Base-by-base conservation (phyloP, 2,113 vertebrate genomes). In the Myodes glareolus region DNA sequence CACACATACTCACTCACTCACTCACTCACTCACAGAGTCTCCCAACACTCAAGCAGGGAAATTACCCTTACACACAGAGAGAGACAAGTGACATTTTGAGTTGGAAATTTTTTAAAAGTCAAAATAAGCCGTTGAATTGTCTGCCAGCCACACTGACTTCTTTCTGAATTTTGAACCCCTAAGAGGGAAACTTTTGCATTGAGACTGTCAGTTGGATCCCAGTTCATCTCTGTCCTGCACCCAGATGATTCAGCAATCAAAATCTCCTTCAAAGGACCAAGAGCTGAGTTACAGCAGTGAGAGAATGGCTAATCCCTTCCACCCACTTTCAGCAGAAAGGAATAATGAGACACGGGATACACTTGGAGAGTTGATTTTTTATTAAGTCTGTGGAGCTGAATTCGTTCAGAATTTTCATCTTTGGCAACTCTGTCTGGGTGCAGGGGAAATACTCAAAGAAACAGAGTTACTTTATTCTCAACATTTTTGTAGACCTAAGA, bases 81-180 rank as follows among this genome's bases (percentile, higher is more conserved):
- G 65, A 92, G 90, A 91, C 12, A 88, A 61, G 68, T 94, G 67
- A 95, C 76, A 95, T 73, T 95, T 67, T 95, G 80, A 96, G 67
- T 94, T 96, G 97, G 97, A 88, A 96, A 92, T 36, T 97, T 97
- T 92, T 76, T 1, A 92, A 94, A 97, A 96, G 36, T 92, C 85
- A 92, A 95, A 91, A 91, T 4, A 61, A 96, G 52, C 29, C 63
- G 7, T 42, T 94, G 81, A 92, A 91, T 88, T 95, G 73, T 65
- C 7, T 84, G 31, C 11, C 31, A n/a, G 25, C 11, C 31, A n/a
- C 23, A 50, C 3, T 73, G 76, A 85, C 88, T 94, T 97, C 58
- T 33, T 2, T 47, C 16, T 36, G 55, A 25, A 47, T 42, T 81
- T 96, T 94, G 87, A 85, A 55, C 92, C 95, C 85, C 39, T 67